Evolutionary conservation across 2,113 vertebrate species (phyloP).

Genomic region (Neoarius graeffei): DNA sequence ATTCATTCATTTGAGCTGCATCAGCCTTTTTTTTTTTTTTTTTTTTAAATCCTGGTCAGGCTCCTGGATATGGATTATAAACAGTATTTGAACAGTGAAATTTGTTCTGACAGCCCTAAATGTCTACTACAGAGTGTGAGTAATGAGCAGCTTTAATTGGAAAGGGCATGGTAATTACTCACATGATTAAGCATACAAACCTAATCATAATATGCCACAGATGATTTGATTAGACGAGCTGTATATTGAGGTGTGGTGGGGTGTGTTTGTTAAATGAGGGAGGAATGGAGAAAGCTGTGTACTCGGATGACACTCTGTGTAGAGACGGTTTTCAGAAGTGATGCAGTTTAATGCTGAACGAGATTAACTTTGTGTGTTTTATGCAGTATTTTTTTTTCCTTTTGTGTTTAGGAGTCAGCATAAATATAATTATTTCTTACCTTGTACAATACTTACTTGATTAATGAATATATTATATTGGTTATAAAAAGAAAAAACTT

Average conservation of each 20-base stretch:
- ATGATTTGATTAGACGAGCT: constrained; percentile 16
- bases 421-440: not conserved
- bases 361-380: not conserved
- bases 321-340: not conserved
- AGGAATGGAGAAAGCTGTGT: not conserved
- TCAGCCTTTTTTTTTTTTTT: not conserved
- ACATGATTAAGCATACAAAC: constrained; percentile 28
- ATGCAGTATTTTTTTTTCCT: not conserved
- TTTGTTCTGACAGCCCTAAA: not conserved
- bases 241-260: not conserved
- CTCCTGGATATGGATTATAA: not conserved
- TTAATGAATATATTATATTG: not conserved
- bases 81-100: not conserved
- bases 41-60: not conserved
- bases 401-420: not conserved
- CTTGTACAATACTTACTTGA: not conserved
- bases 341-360: not conserved
- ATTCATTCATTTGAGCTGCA: not conserved
- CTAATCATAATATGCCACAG: not conserved
- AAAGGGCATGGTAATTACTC: constrained; percentile 28
- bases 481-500: not conserved
- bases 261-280: not conserved
- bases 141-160: constrained; percentile 22
- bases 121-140: not conserved
- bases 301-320: too few species aligned